Evolutionary conservation across 2,888 invertebrate species (phyloP).

Genomic region (Trichacis sp.): DNA sequence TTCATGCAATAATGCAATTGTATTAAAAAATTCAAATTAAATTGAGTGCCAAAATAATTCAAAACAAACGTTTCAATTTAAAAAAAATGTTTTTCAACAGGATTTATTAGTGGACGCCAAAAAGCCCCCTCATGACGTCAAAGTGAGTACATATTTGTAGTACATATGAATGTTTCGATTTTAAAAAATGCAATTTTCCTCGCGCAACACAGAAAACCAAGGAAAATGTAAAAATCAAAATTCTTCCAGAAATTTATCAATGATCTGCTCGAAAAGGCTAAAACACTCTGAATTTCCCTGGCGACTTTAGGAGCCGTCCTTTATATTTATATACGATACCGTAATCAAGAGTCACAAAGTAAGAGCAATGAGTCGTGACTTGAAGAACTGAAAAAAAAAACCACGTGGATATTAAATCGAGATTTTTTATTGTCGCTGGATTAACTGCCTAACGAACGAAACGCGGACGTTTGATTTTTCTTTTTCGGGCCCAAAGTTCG

Average conservation of each 20-base stretch:
- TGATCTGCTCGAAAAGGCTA: constrained; percentile 88
- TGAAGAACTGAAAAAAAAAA: constrained; percentile 26
- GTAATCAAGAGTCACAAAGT: constrained; percentile 47
- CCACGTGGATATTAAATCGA: constrained; percentile 28
- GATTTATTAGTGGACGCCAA: constrained; percentile 85
- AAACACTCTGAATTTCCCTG: constrained; percentile 78
- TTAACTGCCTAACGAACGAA: constrained; percentile 49
- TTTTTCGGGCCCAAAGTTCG: background rate
- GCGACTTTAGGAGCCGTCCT: constrained; percentile 38
- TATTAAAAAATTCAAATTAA: background rate
- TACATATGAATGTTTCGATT: no score
- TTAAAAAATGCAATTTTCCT: no score
- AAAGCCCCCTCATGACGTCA: constrained; percentile 88
- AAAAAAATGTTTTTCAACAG: constrained; percentile 71
- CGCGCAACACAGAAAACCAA: background rate
- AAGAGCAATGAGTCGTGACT: constrained; percentile 34
- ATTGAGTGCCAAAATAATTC: no score
- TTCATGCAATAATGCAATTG: background rate
- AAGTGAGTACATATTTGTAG: constrained; percentile 75
- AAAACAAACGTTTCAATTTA: no score
- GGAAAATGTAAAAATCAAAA: background rate
- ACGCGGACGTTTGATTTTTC: background rate
- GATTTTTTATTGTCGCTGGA: no score
- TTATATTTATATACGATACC: constrained; percentile 29
- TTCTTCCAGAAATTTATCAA: constrained; percentile 88